Evolutionary conservation across 2,888 invertebrate genomes (phyloP).

Genomic region (Bibio marci): DNA sequence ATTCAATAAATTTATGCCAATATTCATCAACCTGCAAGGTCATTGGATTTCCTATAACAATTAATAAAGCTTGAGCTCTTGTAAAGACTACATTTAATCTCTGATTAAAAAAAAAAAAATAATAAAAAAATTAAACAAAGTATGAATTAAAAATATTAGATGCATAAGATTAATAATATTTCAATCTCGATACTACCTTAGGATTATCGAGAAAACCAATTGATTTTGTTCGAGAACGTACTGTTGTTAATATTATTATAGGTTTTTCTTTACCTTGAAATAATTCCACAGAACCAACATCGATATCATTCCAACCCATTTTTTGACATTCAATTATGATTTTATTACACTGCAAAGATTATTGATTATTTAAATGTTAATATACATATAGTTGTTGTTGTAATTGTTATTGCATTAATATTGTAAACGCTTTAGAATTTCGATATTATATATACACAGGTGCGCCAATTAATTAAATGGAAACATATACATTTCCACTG

Average conservation of each 20-base stretch:
- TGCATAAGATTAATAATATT: too few species aligned
- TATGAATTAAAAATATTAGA: too few species aligned
- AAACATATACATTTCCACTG: too few species aligned
- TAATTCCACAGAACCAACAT: slow-evolving; percentile 69
- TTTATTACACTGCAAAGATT: slow-evolving; percentile 26
- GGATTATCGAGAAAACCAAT: slow-evolving; percentile 21
- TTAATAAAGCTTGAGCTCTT: slow-evolving; percentile 39
- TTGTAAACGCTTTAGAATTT: too few species aligned
- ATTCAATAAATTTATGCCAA: neutral
- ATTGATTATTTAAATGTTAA: too few species aligned
- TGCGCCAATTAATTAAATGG: too few species aligned
- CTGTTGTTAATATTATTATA: slow-evolving; percentile 67
- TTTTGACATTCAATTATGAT: slow-evolving; percentile 22
- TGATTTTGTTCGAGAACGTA: slow-evolving; percentile 34
- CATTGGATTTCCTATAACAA: slow-evolving; percentile 22
- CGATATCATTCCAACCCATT: slow-evolving; percentile 29
- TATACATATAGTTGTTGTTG: too few species aligned
- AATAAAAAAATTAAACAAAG: too few species aligned
- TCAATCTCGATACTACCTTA: too few species aligned
- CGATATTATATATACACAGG: too few species aligned
- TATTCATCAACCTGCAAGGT: neutral
- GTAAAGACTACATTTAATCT: slow-evolving; percentile 48
- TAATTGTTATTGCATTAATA: too few species aligned
- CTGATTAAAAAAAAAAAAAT: slow-evolving; percentile 23
- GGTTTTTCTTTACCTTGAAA: slow-evolving; percentile 78